Evolutionary conservation across 1,140 invertebrate genomes (phyloP), one percentile per base, ranked within the genome.

Genomic region (Drosophila tristis): DNA sequence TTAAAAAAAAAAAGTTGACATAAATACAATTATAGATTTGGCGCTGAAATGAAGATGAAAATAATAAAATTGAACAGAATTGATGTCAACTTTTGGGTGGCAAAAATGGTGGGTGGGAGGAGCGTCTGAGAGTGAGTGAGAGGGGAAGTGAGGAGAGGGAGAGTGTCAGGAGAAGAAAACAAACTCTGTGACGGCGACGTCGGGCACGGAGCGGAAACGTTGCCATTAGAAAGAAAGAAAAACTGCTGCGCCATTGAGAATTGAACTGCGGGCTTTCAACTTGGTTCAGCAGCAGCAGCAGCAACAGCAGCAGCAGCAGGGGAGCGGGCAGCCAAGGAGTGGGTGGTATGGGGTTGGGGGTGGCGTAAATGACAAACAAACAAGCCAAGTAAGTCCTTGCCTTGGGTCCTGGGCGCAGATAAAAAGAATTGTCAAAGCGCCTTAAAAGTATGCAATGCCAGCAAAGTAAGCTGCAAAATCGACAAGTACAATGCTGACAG

Each of bases 1-100:
- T 87, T 79, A 90, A 56, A 75, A 78, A 76, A 87, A n/a, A 90
- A 74, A 85, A 76, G 68, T 90, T 91, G 90, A 91, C 90, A 91
- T 87, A 91, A 91, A 91, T 91, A 91, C 90, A 91, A 91, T 91
- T 91, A 91, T 90, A 90, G 90, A 91, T 91, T 90, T 90, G 66
- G 68, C 59, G 77, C 80, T 85, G 85, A 84, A 81, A 89, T 89
- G 85, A 90, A 85, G 84, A 89, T 84, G 84, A 84, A 87, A 87
- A 87, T 89, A 87, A 87, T 87, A 87, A 87, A 87, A 87, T 87
- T 84, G 84, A 89, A 75, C 84, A 71, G 79, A 87, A 87, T 87
- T 87, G 84, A 87, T 87, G 84, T 87, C 79, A 87, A 89, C 75
- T 84, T 82, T 87, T 55, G 59, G 66, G 49, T 48, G 45, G 35